Conservation (phyloP, 2,113 vertebrate genomes). For the Passerina amoena region DNA sequence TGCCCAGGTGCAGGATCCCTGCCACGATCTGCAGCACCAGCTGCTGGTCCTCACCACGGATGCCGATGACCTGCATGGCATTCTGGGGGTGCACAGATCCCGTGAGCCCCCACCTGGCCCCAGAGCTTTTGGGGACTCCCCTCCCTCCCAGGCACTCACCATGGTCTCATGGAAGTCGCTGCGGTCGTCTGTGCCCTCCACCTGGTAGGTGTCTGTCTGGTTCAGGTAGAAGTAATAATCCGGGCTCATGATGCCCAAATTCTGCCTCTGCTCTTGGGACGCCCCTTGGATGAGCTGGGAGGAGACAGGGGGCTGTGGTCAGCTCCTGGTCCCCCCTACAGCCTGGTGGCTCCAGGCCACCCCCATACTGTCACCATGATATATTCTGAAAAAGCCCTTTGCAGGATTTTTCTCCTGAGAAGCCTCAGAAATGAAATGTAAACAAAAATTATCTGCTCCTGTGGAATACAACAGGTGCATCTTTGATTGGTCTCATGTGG, state of each 20-base stretch:
- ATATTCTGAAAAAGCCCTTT: too few species aligned
- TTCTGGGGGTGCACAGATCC: constrained; percentile 69
- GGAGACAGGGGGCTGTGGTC: neutral
- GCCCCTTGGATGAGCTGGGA: constrained; percentile 89
- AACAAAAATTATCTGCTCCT: too few species aligned
- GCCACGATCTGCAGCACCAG: constrained; percentile 90
- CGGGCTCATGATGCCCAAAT: constrained; percentile 88
- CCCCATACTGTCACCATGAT: constrained; percentile 40
- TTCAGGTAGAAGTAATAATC: constrained; percentile 96
- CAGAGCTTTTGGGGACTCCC: fast-evolving
- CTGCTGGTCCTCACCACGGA: constrained; percentile 78
- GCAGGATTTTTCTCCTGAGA: too few species aligned
- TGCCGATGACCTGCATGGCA: constrained; percentile 94
- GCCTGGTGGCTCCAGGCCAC: fast-evolving
- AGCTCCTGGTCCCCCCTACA: fast-evolving
- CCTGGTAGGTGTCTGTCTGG: constrained; percentile 93
- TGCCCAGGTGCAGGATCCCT: constrained; percentile 92
- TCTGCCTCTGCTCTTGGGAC: constrained; percentile 84
- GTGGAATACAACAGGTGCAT: too few species aligned
- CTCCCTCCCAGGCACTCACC: constrained; percentile 62
- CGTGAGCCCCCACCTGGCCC: fast-evolving
- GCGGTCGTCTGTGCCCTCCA: constrained; percentile 90
- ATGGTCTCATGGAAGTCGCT: constrained; percentile 91
- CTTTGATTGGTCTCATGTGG: too few species aligned
- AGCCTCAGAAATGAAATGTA: too few species aligned